Percentiles rank a stretch among this genome's conserved stretches.
These are phyloP conservation scores for Odontesthes bonariensis DNA, from an alignment of 2,113 vertebrate species.

Conservation along the genomic window DNA sequence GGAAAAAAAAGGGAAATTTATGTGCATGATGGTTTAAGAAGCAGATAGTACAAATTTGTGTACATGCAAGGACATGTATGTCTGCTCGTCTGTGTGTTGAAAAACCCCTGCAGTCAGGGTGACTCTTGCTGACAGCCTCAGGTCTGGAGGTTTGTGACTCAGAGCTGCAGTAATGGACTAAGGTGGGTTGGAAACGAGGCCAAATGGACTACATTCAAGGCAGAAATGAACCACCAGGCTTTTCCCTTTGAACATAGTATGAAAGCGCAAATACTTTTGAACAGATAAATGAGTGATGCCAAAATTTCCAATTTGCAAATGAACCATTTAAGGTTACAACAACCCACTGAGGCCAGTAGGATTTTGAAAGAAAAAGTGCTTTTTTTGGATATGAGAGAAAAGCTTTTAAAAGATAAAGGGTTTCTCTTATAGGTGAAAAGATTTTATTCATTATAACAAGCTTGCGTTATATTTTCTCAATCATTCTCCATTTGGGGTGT, in stretches of 20 bases:
- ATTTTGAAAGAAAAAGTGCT: background rate
- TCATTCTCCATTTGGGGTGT: slow-evolving; percentile 20
- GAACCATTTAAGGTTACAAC: slow-evolving; percentile 32
- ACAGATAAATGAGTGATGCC: slow-evolving; percentile 42
- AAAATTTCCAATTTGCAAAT: slow-evolving; percentile 44
- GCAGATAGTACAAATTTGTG: background rate
- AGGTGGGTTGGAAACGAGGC: slow-evolving; percentile 52
- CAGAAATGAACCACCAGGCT: slow-evolving; percentile 67
- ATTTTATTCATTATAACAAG: slow-evolving; percentile 3
- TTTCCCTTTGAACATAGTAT: slow-evolving; percentile 45
- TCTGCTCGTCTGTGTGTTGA: slow-evolving; percentile 41
- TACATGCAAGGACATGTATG: slow-evolving; percentile 12
- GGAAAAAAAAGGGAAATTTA: background rate
- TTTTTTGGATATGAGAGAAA: slow-evolving; percentile 4
- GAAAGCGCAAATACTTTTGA: slow-evolving; percentile 40
- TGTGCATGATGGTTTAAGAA: background rate
- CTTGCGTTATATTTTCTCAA: slow-evolving; percentile 11
- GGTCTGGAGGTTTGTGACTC: slow-evolving; percentile 74
- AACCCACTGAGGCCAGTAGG: slow-evolving; percentile 9
- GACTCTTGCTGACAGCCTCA: slow-evolving; percentile 65
- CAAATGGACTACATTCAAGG: slow-evolving; percentile 69
- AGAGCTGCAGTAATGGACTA: slow-evolving; percentile 69
- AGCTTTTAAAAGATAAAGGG: slow-evolving; percentile 2
- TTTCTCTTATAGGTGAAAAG: slow-evolving; percentile 5
- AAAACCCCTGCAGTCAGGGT: slow-evolving; percentile 22